These are phyloP conservation scores for Burhinus bistriatus DNA, from an alignment of 2,113 vertebrate genomes.

Conservation along the genomic window DNA sequence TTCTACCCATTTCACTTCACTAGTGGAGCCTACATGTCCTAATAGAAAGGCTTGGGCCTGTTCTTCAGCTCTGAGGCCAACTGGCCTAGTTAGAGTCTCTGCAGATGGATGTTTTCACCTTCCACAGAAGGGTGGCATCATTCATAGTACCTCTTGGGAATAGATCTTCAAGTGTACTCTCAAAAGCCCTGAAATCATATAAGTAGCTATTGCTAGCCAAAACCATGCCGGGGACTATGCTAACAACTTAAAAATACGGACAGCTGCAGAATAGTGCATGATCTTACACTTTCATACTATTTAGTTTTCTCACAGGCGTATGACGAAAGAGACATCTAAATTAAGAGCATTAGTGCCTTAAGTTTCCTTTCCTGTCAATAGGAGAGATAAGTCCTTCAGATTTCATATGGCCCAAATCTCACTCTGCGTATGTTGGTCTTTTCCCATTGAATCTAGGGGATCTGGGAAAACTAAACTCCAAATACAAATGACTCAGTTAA, in stretches of 20 bases:
- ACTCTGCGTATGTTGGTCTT: neutral
- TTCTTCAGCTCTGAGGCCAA: neutral
- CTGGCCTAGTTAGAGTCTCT: neutral
- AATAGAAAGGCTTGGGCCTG: neutral
- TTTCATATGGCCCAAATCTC: neutral
- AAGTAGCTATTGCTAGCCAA: neutral
- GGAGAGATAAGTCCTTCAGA: neutral
- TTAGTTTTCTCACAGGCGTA: neutral
- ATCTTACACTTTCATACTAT: neutral
- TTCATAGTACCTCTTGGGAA: neutral
- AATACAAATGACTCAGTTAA: neutral
- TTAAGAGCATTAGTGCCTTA: neutral
- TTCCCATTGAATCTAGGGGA: neutral
- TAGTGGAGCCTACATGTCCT: neutral
- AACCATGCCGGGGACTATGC: neutral
- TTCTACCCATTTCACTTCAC: neutral
- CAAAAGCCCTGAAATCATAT: neutral
- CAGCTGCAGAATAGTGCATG: neutral
- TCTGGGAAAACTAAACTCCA: neutral
- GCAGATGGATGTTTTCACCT: neutral
- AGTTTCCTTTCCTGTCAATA: neutral
- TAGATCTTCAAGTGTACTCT: neutral
- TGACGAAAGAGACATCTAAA: neutral
- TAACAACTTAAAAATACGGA: neutral
- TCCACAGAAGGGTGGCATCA: neutral